Evolutionary conservation across 2,888 invertebrate genomes (phyloP), one percentile per base, ranked within the genome.

Genomic region (Lasioglossum oenotherae): DNA sequence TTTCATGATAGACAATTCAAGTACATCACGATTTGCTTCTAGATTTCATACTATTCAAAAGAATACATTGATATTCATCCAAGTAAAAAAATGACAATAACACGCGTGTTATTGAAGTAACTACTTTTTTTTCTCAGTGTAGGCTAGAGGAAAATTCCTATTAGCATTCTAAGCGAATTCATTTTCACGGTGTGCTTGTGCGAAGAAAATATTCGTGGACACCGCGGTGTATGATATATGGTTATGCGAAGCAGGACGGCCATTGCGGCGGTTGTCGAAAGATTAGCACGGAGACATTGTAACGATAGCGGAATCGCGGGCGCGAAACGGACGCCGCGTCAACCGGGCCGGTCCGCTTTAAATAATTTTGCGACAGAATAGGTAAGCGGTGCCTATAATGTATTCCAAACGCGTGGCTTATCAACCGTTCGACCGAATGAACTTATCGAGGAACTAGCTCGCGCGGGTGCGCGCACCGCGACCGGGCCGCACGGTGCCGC

Each of bases 371-470:
- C 53, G 77, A 73, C 69, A 38, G 79, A 38, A 49, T 74, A 84
- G 76, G 86, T 76, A 77, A 86, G 67, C 84, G 69, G 71, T 75
- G 71, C 80, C 87, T 80, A 79, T 87, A 81, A 88, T 81, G 84
- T 84, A 84, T 87, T 90, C 87, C 64, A 82, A 83, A 81, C 87
- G 80, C 80, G 79, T 87, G 87, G 82, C 84, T 89, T 90, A 90
- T 90, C 88, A 87, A 89, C 82, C 89, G 86, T 84, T 87, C 83
- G 86, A 89, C 85, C 87, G 87, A 90, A 89, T 90, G 78, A 90
- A 90, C 82, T 90, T 90, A 90, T 89, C 88, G 84, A 82, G 81
- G 77, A 84, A 88, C 76, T 82, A 72, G 81, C 74, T 82, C 80
- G 87, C 81, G 74, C 79, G 74, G 78, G 76, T 84, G 82, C 78